phyloP scores from a whole-genome alignment of 37 sponge, comb jelly and placozoan genomes.

The Chondrilla cf. caribensis region DNA sequence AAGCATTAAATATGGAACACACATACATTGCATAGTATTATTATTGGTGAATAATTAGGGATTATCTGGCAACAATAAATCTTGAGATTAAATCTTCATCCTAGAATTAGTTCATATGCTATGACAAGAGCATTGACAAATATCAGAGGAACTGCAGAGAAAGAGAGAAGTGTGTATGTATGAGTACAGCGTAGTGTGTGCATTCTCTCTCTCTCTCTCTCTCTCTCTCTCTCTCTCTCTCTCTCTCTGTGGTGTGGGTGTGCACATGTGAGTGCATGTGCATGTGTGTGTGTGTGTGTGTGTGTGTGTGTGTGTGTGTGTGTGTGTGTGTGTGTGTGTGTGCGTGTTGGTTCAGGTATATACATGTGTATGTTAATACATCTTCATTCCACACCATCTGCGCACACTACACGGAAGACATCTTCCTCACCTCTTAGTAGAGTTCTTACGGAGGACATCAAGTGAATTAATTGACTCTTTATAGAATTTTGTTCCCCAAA shows the following conservation, averaged over 20 bases:
- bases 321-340: no score
- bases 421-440: slow-evolving; percentile 60
- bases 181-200: no score
- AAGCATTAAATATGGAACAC: no score
- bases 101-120: slow-evolving; percentile 73
- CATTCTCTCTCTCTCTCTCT: no score
- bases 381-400: background rate
- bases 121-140: slow-evolving; percentile 63
- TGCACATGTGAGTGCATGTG: background rate
- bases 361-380: no score
- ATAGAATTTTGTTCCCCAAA: slow-evolving; percentile 64
- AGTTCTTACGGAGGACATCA: slow-evolving; percentile 80
- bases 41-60: no score
- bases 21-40: no score
- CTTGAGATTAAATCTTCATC: slow-evolving; percentile 28
- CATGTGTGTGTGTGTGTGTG: background rate
- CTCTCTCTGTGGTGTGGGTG: no score
- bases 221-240: no score
- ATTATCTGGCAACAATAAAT: no score
- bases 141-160: slow-evolving; percentile 76
- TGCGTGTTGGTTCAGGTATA: background rate
- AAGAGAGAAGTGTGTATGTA: slow-evolving; percentile 1
- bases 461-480: slow-evolving; percentile 55
- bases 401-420: background rate
- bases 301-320: slow-evolving; percentile 8